Evolutionary conservation across 2,888 invertebrate genomes (phyloP).

Genomic region (Parapristionchus giblindavisi): DNA sequence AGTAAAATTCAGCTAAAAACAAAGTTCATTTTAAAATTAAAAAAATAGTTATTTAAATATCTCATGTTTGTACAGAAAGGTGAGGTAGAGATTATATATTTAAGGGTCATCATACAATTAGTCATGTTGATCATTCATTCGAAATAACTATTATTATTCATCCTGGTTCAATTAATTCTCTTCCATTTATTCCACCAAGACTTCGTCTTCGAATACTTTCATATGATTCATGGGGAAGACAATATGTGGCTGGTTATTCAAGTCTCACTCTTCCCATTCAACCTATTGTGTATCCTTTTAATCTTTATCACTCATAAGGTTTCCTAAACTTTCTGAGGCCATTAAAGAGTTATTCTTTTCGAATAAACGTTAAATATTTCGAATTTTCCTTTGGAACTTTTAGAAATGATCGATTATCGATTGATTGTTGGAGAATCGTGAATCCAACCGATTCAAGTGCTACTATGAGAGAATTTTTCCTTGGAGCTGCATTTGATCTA

Average conservation of each 20-base stretch:
- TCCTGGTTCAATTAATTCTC: slow-evolving; percentile 11
- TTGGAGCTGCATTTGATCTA: slow-evolving; percentile 16
- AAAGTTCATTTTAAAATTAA: neutral
- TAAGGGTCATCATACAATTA: neutral
- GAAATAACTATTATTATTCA: slow-evolving; percentile 19
- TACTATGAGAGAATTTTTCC: slow-evolving; percentile 24
- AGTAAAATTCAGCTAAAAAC: too few species aligned
- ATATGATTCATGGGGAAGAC: slow-evolving; percentile 26
- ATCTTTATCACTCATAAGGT: neutral
- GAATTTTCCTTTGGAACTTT: neutral
- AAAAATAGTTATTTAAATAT: neutral
- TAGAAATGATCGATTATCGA: neutral
- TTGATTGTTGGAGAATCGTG: slow-evolving; percentile 15
- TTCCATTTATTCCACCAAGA: slow-evolving; percentile 10
- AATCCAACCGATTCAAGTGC: slow-evolving; percentile 6
- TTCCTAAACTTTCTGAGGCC: neutral
- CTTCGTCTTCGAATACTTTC: slow-evolving; percentile 13
- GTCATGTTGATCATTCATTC: slow-evolving; percentile 9
- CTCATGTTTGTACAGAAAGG: neutral
- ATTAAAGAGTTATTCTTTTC: too few species aligned
- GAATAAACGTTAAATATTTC: neutral
- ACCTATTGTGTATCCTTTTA: neutral
- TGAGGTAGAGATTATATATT: neutral
- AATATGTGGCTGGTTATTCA: slow-evolving; percentile 16
- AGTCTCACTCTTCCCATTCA: neutral